phyloP scores from a whole-genome alignment of 2,888 invertebrate species.

The Lampropteryx suffumata region DNA sequence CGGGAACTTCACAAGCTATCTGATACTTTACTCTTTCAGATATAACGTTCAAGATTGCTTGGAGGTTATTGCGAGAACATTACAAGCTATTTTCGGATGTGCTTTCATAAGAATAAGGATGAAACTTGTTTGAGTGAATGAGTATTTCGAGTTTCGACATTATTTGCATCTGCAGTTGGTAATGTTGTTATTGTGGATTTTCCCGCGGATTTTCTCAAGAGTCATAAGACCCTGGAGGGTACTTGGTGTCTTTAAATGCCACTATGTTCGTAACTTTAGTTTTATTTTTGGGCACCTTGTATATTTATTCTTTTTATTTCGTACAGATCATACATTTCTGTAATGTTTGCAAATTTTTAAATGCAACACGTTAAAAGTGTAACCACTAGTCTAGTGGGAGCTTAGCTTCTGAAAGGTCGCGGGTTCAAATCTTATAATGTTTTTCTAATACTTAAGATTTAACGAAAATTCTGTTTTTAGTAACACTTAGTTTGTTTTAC shows the following conservation, averaged over 20 bases:
- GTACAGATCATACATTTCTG: too few relatives aligned
- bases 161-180: conserved; percentile 44
- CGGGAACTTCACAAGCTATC: not conserved
- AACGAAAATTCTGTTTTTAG: too few relatives aligned
- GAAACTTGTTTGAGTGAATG: not conserved
- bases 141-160: conserved; percentile 22
- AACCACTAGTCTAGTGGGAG: too few relatives aligned
- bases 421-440: too few relatives aligned
- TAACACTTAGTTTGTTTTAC: too few relatives aligned
- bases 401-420: too few relatives aligned
- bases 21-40: not conserved
- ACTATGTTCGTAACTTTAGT: conserved; percentile 3
- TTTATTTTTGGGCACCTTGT: not conserved
- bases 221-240: conserved; percentile 8
- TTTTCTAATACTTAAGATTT: too few relatives aligned
- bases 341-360: too few relatives aligned
- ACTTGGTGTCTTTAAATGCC: conserved; percentile 13
- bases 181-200: conserved; percentile 54
- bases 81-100: not conserved
- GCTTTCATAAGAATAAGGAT: conserved; percentile 2
- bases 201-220: conserved; percentile 46
- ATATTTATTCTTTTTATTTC: too few relatives aligned
- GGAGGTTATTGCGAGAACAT: not conserved
- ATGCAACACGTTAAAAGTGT: too few relatives aligned
- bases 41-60: not conserved